Conservation (phyloP, 2,113 vertebrate genomes). For the Lichenostomus cassidix region DNA sequence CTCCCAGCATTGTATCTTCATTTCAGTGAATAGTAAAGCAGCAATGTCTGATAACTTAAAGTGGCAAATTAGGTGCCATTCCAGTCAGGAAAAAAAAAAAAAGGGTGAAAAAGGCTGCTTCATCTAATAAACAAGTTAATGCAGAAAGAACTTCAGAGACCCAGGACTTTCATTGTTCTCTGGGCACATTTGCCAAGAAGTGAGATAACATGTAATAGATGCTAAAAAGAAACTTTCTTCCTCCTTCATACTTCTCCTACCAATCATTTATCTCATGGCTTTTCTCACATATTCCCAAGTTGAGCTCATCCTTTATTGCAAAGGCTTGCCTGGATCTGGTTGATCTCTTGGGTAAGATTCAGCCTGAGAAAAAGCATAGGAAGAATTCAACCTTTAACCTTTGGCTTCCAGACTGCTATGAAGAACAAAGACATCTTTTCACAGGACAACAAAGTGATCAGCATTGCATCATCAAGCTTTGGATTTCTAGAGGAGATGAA, state of each 20-base stretch:
- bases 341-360: background rate
- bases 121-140: background rate
- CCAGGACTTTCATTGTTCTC: background rate
- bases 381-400: constrained; percentile 38
- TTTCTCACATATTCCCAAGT: background rate
- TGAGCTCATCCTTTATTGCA: background rate
- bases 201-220: background rate
- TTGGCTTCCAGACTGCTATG: background rate
- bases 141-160: background rate
- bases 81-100: background rate
- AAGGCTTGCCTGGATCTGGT: background rate
- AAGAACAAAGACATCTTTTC: constrained; percentile 26
- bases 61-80: background rate
- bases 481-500: background rate
- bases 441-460: background rate
- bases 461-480: background rate
- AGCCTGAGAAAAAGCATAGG: background rate
- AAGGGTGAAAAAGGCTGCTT: background rate
- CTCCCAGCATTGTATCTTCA: background rate
- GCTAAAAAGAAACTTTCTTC: background rate
- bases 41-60: background rate
- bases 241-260: background rate
- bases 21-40: background rate
- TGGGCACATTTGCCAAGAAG: background rate
- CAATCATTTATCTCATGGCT: background rate